Percentiles rank a stretch among this genome's conserved stretches.
Evolutionary conservation across 92 coral and sea anemone genomes (phyloP).

Genomic region (Anthopleura xanthogrammica): DNA sequence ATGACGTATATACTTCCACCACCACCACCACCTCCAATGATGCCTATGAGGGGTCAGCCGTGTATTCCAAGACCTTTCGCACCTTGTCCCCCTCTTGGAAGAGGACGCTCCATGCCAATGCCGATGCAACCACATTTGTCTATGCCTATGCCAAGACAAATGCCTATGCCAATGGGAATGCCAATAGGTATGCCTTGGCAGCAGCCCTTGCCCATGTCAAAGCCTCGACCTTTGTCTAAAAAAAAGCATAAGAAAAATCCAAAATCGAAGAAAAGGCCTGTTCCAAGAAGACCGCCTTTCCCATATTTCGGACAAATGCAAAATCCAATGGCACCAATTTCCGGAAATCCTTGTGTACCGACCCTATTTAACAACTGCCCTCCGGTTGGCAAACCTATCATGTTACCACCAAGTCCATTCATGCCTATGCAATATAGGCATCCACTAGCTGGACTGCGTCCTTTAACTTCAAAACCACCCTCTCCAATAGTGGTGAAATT

Average conservation of each 20-base stretch:
- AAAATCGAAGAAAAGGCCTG: not conserved
- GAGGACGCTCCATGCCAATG: conserved; percentile 2
- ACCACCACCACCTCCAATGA: conserved; percentile 8
- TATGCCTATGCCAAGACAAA: not conserved
- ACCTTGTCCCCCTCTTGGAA: conserved; percentile 27
- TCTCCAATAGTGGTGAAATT: conserved; percentile 25
- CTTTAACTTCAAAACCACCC: conserved; percentile 22
- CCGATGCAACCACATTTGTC: conserved; percentile 11
- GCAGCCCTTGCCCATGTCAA: conserved; percentile 3
- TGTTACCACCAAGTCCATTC: conserved; percentile 19
- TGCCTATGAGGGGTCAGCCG: conserved; percentile 39
- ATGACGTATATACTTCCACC: conserved; percentile 7
- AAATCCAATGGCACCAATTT: conserved; percentile 28
- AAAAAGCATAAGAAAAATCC: not conserved
- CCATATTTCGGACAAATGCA: not conserved
- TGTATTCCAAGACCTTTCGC: conserved; percentile 43
- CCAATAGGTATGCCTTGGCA: conserved; percentile 11
- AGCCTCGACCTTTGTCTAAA: not conserved
- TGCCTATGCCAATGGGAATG: conserved; percentile 6
- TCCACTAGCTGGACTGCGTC: conserved; percentile 31
- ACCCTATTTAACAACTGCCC: conserved; percentile 23
- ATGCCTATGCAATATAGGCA: conserved; percentile 22
- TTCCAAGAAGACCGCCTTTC: not conserved
- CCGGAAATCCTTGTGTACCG: conserved; percentile 45
- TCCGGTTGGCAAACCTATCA: conserved; percentile 32